Evolutionary conservation across 1,140 invertebrate genomes (phyloP).

Genomic region (Saccostrea cuccullata): DNA sequence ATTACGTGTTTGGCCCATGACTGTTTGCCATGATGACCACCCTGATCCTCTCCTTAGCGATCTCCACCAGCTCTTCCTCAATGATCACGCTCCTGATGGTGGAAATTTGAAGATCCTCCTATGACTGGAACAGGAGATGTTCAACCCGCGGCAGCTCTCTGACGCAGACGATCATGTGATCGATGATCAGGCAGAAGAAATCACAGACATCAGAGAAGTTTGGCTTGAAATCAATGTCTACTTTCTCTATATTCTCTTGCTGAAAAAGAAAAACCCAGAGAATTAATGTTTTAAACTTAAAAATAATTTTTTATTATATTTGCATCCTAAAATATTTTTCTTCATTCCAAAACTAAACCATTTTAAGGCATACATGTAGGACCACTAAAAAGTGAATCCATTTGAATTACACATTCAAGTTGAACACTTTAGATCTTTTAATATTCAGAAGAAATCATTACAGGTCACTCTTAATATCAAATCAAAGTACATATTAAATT

Average conservation of each 20-base stretch:
- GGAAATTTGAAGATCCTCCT: slow-evolving; percentile 67
- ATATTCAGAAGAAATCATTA: too few species aligned
- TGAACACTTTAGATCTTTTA: too few species aligned
- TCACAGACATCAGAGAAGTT: slow-evolving; percentile 72
- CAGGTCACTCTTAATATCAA: too few species aligned
- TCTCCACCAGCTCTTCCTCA: slow-evolving; percentile 73
- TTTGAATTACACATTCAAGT: too few species aligned
- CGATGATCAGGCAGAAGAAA: slow-evolving; percentile 74
- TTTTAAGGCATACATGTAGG: too few species aligned
- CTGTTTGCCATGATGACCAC: slow-evolving; percentile 82
- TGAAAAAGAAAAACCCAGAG: slow-evolving; percentile 45
- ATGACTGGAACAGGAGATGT: slow-evolving; percentile 70
- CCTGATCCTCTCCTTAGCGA: slow-evolving; percentile 79
- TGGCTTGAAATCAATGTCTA: slow-evolving; percentile 72
- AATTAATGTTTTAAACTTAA: background rate
- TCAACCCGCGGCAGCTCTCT: slow-evolving; percentile 73
- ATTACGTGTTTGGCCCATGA: slow-evolving; percentile 81
- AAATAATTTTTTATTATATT: too few species aligned
- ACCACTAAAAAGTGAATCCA: too few species aligned
- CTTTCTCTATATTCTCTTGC: slow-evolving; percentile 70
- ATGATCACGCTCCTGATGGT: slow-evolving; percentile 69
- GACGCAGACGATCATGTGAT: slow-evolving; percentile 75
- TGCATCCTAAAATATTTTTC: too few species aligned
- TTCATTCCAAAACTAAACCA: too few species aligned
- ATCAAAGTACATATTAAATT: too few species aligned